These are phyloP conservation scores for Campoletis sonorensis DNA, from an alignment of 1,140 invertebrate genomes.

Conservation along the genomic window DNA sequence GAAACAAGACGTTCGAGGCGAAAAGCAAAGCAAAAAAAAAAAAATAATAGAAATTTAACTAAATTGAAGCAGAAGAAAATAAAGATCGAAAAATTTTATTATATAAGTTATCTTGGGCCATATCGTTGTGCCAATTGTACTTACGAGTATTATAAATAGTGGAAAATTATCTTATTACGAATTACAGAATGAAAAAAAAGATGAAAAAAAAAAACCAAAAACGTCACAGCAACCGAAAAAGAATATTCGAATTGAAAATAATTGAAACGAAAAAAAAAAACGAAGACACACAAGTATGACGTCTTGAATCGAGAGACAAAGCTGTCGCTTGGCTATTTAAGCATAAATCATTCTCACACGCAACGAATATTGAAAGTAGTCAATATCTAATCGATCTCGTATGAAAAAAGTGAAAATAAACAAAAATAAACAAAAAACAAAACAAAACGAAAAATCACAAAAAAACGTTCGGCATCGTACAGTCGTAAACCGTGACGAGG, in stretches of 20 bases:
- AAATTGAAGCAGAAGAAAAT: constrained; percentile 15
- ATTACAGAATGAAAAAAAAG: constrained; percentile 30
- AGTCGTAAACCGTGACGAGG: constrained; percentile 35
- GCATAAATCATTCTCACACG: constrained; percentile 58
- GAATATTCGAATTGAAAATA: background rate
- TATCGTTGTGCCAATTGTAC: constrained; percentile 54
- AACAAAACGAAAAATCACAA: constrained; percentile 17
- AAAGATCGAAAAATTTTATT: constrained; percentile 21
- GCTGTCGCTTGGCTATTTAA: constrained; percentile 52
- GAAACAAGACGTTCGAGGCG: no score
- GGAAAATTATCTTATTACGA: constrained; percentile 37
- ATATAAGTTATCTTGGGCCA: constrained; percentile 50
- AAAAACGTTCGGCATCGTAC: background rate
- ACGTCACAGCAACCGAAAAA: background rate
- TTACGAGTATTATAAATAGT: constrained; percentile 49
- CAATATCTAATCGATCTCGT: constrained; percentile 64
- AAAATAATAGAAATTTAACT: background rate
- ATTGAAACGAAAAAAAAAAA: no score
- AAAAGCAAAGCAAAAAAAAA: background rate
- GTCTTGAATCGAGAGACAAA: constrained; percentile 33
- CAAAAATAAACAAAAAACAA: background rate
- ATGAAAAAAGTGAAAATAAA: constrained; percentile 27
- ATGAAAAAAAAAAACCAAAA: constrained; percentile 34
- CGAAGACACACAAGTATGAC: background rate
- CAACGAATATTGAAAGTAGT: constrained; percentile 71